A percentile compares a stretch with the other conserved stretches of the same genome.
These are phyloP conservation scores for Pteromalus puparum DNA, from an alignment of 1,140 invertebrate species.

Conservation along the genomic window DNA sequence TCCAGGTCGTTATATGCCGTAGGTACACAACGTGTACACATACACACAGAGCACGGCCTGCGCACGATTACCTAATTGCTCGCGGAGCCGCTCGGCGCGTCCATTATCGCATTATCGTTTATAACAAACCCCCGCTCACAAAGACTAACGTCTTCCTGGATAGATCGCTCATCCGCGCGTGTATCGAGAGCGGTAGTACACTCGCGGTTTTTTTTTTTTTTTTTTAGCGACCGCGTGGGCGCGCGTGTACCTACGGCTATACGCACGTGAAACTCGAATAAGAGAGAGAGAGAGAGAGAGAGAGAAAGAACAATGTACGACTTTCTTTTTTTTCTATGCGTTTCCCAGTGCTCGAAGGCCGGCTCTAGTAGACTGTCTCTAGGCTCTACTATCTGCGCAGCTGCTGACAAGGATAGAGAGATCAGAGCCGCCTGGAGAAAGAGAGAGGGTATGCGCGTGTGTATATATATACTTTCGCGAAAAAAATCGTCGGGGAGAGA, in stretches of 20 bases:
- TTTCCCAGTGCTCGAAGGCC: not conserved
- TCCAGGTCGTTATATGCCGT: constrained; percentile 8
- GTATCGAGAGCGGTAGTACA: not conserved
- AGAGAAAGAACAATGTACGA: constrained; percentile 30
- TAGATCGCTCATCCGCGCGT: not conserved
- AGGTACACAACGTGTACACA: no score
- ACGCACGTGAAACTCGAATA: constrained; percentile 54
- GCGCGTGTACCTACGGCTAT: not conserved
- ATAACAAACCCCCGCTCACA: constrained; percentile 22
- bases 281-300: no score
- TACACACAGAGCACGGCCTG: not conserved
- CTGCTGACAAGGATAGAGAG: constrained; percentile 48
- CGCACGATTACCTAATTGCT: constrained; percentile 45
- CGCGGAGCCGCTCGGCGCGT: constrained; percentile 3
- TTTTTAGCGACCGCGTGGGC: constrained; percentile 10
- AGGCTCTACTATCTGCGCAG: not conserved
- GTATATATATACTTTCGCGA: constrained; percentile 6
- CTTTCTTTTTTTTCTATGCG: constrained; percentile 3
- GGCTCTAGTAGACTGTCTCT: not conserved
- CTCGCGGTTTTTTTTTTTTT: not conserved
- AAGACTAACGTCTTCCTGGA: constrained; percentile 23
- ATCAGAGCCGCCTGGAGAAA: constrained; percentile 31
- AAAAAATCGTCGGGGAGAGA: constrained; percentile 52
- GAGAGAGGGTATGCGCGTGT: constrained; percentile 9
- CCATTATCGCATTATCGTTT: constrained; percentile 48